Base-by-base conservation (phyloP, 2,113 vertebrate species). In the Motacilla tschutschensis region DNA sequence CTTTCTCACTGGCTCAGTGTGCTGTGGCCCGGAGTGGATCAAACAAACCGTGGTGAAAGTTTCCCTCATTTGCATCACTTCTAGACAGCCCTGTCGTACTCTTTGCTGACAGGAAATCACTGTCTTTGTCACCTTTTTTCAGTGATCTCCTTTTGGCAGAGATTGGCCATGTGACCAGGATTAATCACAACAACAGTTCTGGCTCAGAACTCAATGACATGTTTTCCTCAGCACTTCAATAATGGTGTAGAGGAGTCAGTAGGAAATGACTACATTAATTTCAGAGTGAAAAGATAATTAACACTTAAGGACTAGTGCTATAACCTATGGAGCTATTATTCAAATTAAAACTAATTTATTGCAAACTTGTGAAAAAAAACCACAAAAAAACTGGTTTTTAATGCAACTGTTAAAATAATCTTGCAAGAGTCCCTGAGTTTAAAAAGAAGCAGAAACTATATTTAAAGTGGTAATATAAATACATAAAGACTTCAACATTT, bases 121-220 rank as follows among this genome's bases (percentile, higher is more conserved):
- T 97, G 97, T 97, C 97, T 97, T 98, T 98, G 97, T 98, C 97
- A 97, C 97, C 97, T 98, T 97, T 97, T 96, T 96, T 96, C 96
- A 97, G 95, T 96, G 96, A 97, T 97, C 96, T 97, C 95, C 96
- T 97, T 97, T 96, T 97, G 97, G 97, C 97, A 97, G 96, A 91
- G 96, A 97, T 94, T 94, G 97, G 95, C 97, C 97, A 97, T 97
- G 97, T 97, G 97, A 97, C 96, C 96, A 95, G 92, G 95, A 97
- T 97, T 97, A 97, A 97, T 97, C 96, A 97, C 97, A 97, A 95
- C 97, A 96, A 95, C 96, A 91, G 95, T 94, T 93, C 97, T 96
- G 96, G 96, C 96, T 96, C 92, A 46, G 94, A 96, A 93, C 97
- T 96, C 96, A 95, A 95, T 97, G 97, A 95, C 97, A 97, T 96